Percentiles rank a stretch among this genome's conserved stretches.
These are phyloP conservation scores for Phyllostomus hastatus DNA, from an alignment of 2,113 vertebrate genomes.

Conservation along the genomic window DNA sequence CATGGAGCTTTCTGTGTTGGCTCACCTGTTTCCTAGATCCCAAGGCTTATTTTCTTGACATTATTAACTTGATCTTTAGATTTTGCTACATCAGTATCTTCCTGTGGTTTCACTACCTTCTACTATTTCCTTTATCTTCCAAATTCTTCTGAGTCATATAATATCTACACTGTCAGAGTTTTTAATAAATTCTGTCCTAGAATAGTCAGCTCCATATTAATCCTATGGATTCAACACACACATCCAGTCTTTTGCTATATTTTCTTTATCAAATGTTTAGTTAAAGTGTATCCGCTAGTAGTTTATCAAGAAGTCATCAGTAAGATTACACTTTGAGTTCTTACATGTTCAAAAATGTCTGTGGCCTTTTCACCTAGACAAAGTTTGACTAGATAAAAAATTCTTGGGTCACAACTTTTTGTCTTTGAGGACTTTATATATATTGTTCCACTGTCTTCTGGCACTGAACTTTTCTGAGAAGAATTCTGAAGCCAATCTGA, in stretches of 20 bases:
- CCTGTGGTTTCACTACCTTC: background rate
- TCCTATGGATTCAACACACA: background rate
- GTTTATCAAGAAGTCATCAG: background rate
- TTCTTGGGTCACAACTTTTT: background rate
- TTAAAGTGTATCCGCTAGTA: background rate
- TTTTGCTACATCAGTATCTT: background rate
- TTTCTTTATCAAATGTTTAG: background rate
- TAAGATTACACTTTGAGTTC: background rate
- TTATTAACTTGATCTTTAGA: too few species aligned
- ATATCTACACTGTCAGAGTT: background rate
- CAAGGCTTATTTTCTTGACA: too few species aligned
- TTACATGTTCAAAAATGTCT: background rate
- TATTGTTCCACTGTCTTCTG: background rate
- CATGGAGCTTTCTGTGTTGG: too few species aligned
- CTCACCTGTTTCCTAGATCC: too few species aligned
- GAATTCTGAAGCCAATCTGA: background rate
- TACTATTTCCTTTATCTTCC: background rate
- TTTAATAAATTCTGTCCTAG: background rate
- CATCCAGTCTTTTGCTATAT: background rate
- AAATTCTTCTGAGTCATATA: background rate
- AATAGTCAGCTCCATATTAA: background rate
- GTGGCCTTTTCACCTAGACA: background rate
- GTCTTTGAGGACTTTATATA: background rate
- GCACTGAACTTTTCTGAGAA: background rate
- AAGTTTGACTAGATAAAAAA: background rate